Evolutionary conservation across 30 jellyfish, hydroid and myxozoan genomes (phyloP).

Genomic region (Aurelia aurita): DNA sequence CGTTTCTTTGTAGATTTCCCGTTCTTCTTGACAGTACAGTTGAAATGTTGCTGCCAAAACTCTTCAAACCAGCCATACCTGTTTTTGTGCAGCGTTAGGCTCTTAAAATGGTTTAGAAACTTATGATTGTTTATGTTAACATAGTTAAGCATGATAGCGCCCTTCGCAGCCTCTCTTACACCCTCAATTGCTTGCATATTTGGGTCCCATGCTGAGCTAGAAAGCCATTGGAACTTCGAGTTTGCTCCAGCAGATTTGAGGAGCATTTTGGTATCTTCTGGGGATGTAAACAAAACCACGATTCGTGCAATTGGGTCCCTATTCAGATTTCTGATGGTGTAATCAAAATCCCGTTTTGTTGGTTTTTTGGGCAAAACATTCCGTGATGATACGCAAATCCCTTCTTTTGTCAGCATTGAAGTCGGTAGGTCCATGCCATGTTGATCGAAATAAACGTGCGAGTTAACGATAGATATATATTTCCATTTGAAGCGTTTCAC

Average conservation of each 20-base stretch:
- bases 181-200: not conserved
- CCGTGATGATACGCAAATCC: conserved; percentile 43
- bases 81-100: conserved; percentile 3
- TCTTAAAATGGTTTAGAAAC: conserved; percentile 18
- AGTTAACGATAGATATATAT: conserved; percentile 29
- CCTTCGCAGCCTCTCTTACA: conserved; percentile 30
- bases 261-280: conserved; percentile 34
- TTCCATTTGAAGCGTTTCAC: conserved; percentile 50
- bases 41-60: conserved; percentile 47
- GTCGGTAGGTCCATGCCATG: conserved; percentile 31
- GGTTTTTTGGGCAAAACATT: conserved; percentile 20
- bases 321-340: not conserved
- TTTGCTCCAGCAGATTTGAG: conserved; percentile 9
- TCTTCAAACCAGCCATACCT: conserved; percentile 43
- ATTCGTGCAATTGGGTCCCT: conserved; percentile 8
- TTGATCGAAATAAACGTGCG: conserved; percentile 39
- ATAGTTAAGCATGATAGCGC: conserved; percentile 31
- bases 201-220: conserved; percentile 4
- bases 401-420: not conserved
- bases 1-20: not conserved
- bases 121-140: not conserved
- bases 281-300: conserved; percentile 30
- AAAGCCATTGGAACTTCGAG: conserved; percentile 2
- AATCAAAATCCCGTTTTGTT: conserved; percentile 12
- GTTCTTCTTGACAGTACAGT: not conserved